Evolutionary conservation across 2,113 vertebrate species (phyloP).

Genomic region (Garra rufa): DNA sequence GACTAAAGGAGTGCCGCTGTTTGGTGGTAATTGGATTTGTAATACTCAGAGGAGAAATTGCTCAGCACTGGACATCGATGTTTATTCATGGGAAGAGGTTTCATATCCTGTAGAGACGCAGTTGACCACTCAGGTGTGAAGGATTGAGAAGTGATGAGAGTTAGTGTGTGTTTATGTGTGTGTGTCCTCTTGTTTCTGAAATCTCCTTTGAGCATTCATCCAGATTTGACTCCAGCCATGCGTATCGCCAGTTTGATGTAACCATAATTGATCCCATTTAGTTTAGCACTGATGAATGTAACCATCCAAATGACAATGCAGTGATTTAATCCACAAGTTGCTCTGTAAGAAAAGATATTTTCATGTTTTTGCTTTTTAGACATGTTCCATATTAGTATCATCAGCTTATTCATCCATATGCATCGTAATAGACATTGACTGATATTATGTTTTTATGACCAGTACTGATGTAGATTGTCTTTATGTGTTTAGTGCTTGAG

Average conservation of each 20-base stretch:
- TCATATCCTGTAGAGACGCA: constrained; percentile 38
- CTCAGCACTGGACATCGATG: constrained; percentile 5
- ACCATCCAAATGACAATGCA: not conserved
- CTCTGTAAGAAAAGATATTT: not conserved
- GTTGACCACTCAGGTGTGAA: constrained; percentile 45
- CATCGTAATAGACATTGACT: not conserved
- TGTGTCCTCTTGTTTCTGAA: constrained; percentile 1
- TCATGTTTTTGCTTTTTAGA: not conserved
- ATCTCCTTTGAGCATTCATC: constrained; percentile 27
- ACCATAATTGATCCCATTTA: constrained; percentile 21
- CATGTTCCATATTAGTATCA: not conserved
- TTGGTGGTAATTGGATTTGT: constrained; percentile 42
- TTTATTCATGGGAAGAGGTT: constrained; percentile 42
- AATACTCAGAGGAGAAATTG: constrained; percentile 29
- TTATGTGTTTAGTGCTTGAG: not conserved
- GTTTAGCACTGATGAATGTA: not conserved
- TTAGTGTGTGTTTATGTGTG: not conserved
- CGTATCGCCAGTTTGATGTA: constrained; percentile 4
- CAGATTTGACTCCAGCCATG: constrained; percentile 10
- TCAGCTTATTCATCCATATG: not conserved
- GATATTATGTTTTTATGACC: not conserved
- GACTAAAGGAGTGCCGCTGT: constrained; percentile 27
- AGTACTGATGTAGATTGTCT: not conserved
- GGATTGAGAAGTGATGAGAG: constrained; percentile 20
- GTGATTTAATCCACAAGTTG: constrained; percentile 4